phyloP scores from a whole-genome alignment of 2,888 invertebrate species.

The Campoplex capitator region DNA sequence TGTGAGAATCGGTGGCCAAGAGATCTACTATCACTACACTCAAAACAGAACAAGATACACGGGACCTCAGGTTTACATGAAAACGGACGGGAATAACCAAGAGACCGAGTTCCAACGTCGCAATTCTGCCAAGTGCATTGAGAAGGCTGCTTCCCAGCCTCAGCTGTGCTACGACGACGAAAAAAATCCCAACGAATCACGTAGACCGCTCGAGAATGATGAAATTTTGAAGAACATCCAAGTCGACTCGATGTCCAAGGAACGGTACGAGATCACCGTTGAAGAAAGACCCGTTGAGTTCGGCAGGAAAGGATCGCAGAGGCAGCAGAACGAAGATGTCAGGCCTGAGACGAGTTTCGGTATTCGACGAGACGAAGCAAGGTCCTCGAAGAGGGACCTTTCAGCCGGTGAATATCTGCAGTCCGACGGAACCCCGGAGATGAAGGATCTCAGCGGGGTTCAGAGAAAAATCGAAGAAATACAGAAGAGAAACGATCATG shows the following conservation, averaged over 20 bases:
- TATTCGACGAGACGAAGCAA: slow-evolving; percentile 77
- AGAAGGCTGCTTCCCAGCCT: slow-evolving; percentile 88
- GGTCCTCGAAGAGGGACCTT: slow-evolving; percentile 78
- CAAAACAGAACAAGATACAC: slow-evolving; percentile 77
- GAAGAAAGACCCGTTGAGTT: slow-evolving; percentile 77
- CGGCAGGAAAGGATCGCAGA: slow-evolving; percentile 77
- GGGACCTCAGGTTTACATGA: slow-evolving; percentile 81
- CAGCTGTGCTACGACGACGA: slow-evolving; percentile 87
- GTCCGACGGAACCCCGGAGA: slow-evolving; percentile 65
- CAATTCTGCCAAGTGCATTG: slow-evolving; percentile 80
- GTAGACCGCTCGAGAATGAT: slow-evolving; percentile 71
- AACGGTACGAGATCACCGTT: slow-evolving; percentile 81
- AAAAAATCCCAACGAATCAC: slow-evolving; percentile 69
- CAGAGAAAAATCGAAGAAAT: slow-evolving; percentile 80
- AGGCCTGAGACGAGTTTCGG: slow-evolving; percentile 82
- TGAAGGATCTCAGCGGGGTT: slow-evolving; percentile 69
- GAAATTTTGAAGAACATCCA: slow-evolving; percentile 73
- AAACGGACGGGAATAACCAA: slow-evolving; percentile 74
- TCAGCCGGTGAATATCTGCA: slow-evolving; percentile 64
- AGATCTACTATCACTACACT: slow-evolving; percentile 81
- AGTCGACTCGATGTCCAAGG: slow-evolving; percentile 75
- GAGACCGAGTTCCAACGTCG: slow-evolving; percentile 79
- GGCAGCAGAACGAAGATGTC: slow-evolving; percentile 76
- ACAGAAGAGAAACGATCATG: slow-evolving; percentile 77
- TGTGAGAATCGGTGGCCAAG: slow-evolving; percentile 78